Base-by-base conservation (phyloP, 1,140 invertebrate species). In the Drosophila watanabei region DNA sequence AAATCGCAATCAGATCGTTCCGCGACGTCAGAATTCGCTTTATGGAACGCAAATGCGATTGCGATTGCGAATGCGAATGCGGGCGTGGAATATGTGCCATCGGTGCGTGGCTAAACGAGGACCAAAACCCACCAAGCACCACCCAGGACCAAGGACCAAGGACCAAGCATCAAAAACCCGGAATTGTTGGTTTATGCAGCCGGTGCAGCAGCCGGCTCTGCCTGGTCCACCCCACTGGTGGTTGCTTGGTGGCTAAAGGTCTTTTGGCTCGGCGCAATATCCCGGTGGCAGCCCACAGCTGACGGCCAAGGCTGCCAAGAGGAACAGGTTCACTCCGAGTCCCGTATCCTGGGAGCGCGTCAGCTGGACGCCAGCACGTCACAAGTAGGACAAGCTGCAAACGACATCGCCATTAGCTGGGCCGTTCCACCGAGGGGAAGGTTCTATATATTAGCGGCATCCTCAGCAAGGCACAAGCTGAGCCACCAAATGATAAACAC, bases 141-240 rank as follows among this genome's bases (percentile, higher is more conserved):
- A 43, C n/a, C 37, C 28, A 43, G 37, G 43, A 56, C 41, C 28
- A 45, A 63, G 63, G 69, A 61, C 41, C 28, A 45, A 63, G 63
- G 69, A 61, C 46, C 46, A 24, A 48, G 46, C 16, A 28, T 16
- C 13, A 46, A 45, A 8, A 41, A 45, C 28, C 33, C 61, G 56
- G 24, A 63, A 82, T 92, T 92, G 91, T 92, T 92, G 91, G 87
- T 92, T 92, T 92, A 84, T 79, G 73, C 72, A 91, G 91, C 91
- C 91, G 91, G 91, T 92, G 91, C 86, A 87, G 75, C 51, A 64
- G 62, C 62, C 62, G 62, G 62, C 51, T 64, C 69, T 45, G 79
- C 76, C 68, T 75, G 80, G 75, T 79, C 57, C 66, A 71, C 48
- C 80, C 79, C 71, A 70, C 57, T 72, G 82, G 84, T 90, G 82